phyloP scores from a whole-genome alignment of 2,113 vertebrate species.

The Dromas ardeola region DNA sequence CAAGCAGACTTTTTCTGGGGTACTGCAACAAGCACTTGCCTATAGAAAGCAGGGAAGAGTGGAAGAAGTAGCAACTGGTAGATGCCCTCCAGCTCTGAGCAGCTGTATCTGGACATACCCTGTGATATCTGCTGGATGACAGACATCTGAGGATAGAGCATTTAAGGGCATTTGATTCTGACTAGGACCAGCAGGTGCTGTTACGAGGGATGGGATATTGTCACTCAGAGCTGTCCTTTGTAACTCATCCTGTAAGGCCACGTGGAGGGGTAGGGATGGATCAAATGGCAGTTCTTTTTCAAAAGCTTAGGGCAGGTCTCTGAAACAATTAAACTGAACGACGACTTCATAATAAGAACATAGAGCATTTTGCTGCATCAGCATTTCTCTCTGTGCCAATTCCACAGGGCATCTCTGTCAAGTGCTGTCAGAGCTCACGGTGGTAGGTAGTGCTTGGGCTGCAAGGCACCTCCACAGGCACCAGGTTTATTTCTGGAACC shows the following conservation, averaged over 20 bases:
- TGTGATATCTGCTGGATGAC: background rate
- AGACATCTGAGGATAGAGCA: background rate
- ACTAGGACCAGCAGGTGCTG: background rate
- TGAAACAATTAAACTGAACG: background rate
- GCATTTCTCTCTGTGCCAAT: background rate
- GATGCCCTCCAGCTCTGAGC: background rate
- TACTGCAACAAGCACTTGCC: background rate
- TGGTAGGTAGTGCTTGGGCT: background rate
- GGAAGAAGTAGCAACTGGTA: background rate
- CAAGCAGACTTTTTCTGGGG: background rate
- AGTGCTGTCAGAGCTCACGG: background rate
- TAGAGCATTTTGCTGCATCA: background rate
- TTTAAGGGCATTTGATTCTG: background rate
- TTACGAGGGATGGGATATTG: background rate
- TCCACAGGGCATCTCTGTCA: background rate
- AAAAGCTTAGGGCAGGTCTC: background rate
- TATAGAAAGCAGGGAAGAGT: background rate
- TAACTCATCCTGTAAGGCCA: background rate
- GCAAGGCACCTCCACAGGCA: background rate
- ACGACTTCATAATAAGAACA: background rate
- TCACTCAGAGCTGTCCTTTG: background rate
- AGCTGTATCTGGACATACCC: background rate
- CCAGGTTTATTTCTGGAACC: background rate
- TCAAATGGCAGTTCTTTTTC: background rate
- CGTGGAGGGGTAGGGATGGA: background rate